Conservation (phyloP, 2,113 vertebrate genomes). For the Calidris pugnax region DNA sequence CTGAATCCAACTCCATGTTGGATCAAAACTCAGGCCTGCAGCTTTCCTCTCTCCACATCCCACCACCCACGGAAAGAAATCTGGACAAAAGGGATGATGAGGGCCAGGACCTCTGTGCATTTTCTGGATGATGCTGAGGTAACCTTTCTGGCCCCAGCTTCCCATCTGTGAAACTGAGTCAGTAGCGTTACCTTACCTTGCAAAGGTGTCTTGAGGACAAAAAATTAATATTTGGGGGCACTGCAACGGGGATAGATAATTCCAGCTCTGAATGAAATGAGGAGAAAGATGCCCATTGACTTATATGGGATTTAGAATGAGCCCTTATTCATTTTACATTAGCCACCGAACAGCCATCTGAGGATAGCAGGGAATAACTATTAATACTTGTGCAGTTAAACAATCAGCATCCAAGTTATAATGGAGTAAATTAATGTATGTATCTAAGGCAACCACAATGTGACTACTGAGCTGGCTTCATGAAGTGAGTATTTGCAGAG, state of each 20-base stretch:
- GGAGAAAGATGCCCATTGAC: slow-evolving; percentile 48
- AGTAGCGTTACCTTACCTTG: not conserved
- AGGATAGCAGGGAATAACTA: slow-evolving; percentile 28
- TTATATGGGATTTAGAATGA: slow-evolving; percentile 35
- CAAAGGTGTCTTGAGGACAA: slow-evolving; percentile 51
- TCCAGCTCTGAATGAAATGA: slow-evolving; percentile 31
- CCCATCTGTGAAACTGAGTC: not conserved
- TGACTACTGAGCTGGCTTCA: not conserved
- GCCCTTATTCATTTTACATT: slow-evolving; percentile 10
- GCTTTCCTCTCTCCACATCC: not conserved
- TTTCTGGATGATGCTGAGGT: not conserved
- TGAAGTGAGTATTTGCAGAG: not conserved
- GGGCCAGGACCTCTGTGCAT: not conserved
- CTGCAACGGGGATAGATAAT: not conserved
- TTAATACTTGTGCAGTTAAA: slow-evolving; percentile 8
- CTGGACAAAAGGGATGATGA: not conserved
- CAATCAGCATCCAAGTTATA: not conserved
- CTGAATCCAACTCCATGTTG: not conserved
- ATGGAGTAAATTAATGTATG: slow-evolving; percentile 22
- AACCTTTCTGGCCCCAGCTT: not conserved
- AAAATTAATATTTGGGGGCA: not conserved
- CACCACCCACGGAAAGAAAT: not conserved
- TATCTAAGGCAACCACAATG: slow-evolving; percentile 13
- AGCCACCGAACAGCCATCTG: slow-evolving; percentile 19
- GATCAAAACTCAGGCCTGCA: not conserved